phyloP scores from a whole-genome alignment of 2,113 vertebrate genomes.

The Centropus unirufus region DNA sequence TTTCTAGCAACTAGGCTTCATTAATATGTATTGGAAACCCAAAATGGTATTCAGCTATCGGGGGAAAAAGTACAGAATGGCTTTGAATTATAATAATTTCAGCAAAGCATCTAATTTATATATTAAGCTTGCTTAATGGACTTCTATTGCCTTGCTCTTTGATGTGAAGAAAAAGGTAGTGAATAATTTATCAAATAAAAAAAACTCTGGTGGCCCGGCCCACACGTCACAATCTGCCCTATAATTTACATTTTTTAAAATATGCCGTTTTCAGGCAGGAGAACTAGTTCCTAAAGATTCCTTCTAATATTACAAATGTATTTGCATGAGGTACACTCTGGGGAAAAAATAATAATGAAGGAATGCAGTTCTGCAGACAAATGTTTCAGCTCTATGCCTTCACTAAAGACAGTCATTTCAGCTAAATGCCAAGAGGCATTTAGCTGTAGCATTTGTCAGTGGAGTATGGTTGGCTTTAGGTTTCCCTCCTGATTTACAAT shows the following conservation, averaged over 20 bases:
- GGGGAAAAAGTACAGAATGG: neutral
- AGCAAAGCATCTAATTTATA: slow-evolving; percentile 62
- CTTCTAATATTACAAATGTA: slow-evolving; percentile 25
- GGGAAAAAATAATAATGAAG: slow-evolving; percentile 31
- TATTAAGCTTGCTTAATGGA: slow-evolving; percentile 58
- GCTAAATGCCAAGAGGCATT: slow-evolving; percentile 35
- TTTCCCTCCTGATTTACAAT: slow-evolving; percentile 54
- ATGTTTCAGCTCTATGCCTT: slow-evolving; percentile 47
- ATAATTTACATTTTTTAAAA: slow-evolving; percentile 43
- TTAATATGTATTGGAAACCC: slow-evolving; percentile 32
- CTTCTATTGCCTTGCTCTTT: slow-evolving; percentile 48
- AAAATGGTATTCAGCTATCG: neutral
- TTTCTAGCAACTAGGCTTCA: neutral
- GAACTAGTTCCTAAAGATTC: neutral
- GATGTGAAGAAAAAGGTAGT: slow-evolving; percentile 36
- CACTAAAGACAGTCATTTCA: slow-evolving; percentile 44
- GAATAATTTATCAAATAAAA: slow-evolving; percentile 47
- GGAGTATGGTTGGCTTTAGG: slow-evolving; percentile 9
- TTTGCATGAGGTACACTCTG: slow-evolving; percentile 17
- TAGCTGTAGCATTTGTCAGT: slow-evolving; percentile 49
- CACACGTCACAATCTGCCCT: neutral
- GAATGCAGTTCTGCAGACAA: slow-evolving; percentile 49
- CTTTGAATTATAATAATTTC: slow-evolving; percentile 57
- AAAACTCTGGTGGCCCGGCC: neutral
- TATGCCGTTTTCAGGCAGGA: slow-evolving; percentile 6